Evolutionary conservation across 2,797 vertebrate genomes (phyloP).

Genomic region (Nothura maculosa): DNA sequence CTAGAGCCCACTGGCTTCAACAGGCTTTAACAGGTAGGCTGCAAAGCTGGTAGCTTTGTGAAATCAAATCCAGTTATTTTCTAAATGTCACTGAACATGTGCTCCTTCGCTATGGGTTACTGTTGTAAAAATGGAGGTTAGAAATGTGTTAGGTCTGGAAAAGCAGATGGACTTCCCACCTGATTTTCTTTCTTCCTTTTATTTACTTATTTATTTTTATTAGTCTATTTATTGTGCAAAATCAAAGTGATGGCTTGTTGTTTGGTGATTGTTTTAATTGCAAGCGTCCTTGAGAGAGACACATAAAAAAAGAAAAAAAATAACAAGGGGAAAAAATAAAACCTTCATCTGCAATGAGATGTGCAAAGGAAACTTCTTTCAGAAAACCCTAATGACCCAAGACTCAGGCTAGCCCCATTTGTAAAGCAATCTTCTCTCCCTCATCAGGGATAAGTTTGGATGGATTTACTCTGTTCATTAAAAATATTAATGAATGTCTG

Average conservation of each 20-base stretch:
- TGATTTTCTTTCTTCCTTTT: background rate
- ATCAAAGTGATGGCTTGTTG: background rate
- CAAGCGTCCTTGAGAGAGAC: background rate
- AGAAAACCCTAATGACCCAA: background rate
- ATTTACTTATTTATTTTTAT: background rate
- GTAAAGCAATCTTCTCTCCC: background rate
- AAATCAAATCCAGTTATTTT: background rate
- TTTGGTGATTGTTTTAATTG: background rate
- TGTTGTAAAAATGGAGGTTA: background rate
- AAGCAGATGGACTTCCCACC: background rate
- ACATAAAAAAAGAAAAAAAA: background rate
- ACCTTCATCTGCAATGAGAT: background rate
- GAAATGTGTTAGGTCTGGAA: background rate
- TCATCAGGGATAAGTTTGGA: background rate
- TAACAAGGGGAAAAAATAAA: background rate
- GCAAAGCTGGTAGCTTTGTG: background rate
- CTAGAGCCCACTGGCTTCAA: background rate
- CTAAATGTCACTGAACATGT: background rate
- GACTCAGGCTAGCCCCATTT: background rate
- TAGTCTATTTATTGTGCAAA: background rate
- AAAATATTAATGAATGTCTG: background rate
- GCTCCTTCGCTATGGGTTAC: background rate
- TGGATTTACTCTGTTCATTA: background rate
- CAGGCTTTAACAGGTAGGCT: background rate
- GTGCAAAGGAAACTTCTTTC: background rate